These are phyloP conservation scores for Tringa solitaria DNA, from an alignment of 2,113 vertebrate species.

Conservation along the genomic window DNA sequence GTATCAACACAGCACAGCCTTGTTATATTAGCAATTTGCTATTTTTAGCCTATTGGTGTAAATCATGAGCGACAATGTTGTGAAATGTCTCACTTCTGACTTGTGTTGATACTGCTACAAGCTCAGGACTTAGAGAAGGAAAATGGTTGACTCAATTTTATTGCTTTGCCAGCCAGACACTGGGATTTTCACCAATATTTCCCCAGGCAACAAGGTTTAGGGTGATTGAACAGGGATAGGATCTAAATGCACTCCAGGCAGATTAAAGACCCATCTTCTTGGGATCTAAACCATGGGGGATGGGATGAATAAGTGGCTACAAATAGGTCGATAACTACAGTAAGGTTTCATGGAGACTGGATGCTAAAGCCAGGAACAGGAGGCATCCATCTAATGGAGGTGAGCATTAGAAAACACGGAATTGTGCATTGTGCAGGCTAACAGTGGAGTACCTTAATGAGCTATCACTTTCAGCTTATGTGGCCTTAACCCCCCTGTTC, in stretches of 20 bases:
- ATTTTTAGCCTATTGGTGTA: slow-evolving; percentile 38
- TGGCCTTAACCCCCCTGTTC: not conserved
- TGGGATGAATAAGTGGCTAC: not conserved
- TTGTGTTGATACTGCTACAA: not conserved
- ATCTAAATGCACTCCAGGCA: not conserved
- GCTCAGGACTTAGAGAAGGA: not conserved
- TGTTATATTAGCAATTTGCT: not conserved
- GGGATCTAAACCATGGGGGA: not conserved
- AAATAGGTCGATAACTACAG: not conserved
- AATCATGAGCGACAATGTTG: not conserved
- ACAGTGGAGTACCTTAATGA: not conserved
- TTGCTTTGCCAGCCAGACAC: not conserved
- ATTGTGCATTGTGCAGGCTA: not conserved
- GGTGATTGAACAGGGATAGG: not conserved
- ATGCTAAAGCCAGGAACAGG: not conserved
- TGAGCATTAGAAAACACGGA: not conserved
- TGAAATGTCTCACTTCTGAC: slow-evolving; percentile 34
- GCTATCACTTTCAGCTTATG: not conserved
- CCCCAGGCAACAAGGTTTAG: not conserved
- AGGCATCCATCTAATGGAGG: not conserved
- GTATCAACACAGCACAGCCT: slow-evolving; percentile 26
- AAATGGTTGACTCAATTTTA: not conserved
- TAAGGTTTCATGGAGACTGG: not conserved
- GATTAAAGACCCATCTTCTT: not conserved
- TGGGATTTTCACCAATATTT: not conserved